Evolutionary conservation across 2,888 invertebrate species (phyloP).

Genomic region (Nezara viridula): DNA sequence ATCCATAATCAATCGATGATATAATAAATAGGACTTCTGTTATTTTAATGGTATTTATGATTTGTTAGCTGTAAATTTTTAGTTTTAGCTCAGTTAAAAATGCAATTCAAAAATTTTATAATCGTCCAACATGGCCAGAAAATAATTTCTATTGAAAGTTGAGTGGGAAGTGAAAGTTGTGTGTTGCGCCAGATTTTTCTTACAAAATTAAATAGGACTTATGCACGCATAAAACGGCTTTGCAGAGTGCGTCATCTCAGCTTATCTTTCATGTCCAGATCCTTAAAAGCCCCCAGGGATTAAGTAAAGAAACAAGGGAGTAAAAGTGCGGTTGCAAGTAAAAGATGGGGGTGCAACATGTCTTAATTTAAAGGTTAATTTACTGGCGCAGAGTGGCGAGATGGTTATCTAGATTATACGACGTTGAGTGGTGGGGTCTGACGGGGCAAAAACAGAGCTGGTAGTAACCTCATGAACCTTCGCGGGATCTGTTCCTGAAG

Average conservation of each 20-base stretch:
- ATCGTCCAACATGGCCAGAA: too few species aligned
- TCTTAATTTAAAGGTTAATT: neutral
- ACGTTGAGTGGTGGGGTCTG: neutral
- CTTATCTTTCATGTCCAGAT: neutral
- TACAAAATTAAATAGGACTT: neutral
- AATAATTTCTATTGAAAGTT: too few species aligned
- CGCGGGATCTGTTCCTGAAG: neutral
- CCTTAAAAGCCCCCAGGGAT: neutral
- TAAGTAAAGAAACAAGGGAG: neutral
- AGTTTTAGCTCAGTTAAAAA: too few species aligned
- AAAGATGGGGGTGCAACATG: neutral
- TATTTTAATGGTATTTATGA: too few species aligned
- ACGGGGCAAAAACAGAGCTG: neutral
- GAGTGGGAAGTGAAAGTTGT: too few species aligned
- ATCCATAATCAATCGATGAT: too few species aligned
- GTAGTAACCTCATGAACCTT: neutral
- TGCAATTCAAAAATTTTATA: too few species aligned
- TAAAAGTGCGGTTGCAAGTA: neutral
- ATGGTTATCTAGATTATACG: slow-evolving; percentile 4
- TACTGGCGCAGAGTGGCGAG: neutral
- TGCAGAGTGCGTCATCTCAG: neutral
- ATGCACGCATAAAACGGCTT: neutral
- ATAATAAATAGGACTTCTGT: too few species aligned
- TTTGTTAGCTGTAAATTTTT: too few species aligned
- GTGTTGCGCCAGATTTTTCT: neutral